Base-by-base conservation (phyloP, 1,140 invertebrate genomes). In the Branchinecta lynchi region DNA sequence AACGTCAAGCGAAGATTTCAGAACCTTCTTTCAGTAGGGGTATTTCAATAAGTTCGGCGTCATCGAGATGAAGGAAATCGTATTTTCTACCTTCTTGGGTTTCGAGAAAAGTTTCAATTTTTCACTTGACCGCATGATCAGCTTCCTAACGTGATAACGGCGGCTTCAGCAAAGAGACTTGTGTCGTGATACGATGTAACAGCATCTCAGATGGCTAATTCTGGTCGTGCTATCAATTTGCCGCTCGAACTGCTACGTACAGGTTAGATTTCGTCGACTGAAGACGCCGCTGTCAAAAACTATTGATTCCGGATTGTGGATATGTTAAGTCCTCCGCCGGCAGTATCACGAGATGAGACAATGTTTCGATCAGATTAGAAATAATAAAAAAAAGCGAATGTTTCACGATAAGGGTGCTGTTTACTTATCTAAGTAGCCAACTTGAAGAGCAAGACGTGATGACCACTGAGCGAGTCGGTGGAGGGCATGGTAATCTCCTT, bases 161-260 rank as follows among this genome's bases (percentile, higher is more conserved):
- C 51, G 51, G 51, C 17, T 15, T 60, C 51, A 20, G 17, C 51
- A 60, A 15, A 60, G 51, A 12, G 17, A 60, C 51, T 60, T 20
- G 17, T 12, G 51, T 20, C 12, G 51, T 60, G 51, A 60, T 60
- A 12, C 17, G 51, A 60, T 60, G 51, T 60, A 60, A 60, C 51
- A 60, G 51, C 51, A 60, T 60, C 12, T 60, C 51, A 60, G 17
- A 60, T 60, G 51, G 51, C 51, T 60, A 60, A 60, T 60, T 60
- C 17, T 60, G 51, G 51, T 60, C 51, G 51, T 60, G 51, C 51
- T 60, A 60, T 60, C 51, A 60, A 60, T 60, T 60, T 60, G 51
- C 51, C 17, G 51, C 12, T 60, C 17, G 51, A 60, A 60, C 17
- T 12, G 51, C 12, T 12, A 12, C 17, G 6, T 2, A 60, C 51